These are phyloP conservation scores for Lapara coniferarum DNA, from an alignment of 2,888 invertebrate genomes.

Conservation along the genomic window DNA sequence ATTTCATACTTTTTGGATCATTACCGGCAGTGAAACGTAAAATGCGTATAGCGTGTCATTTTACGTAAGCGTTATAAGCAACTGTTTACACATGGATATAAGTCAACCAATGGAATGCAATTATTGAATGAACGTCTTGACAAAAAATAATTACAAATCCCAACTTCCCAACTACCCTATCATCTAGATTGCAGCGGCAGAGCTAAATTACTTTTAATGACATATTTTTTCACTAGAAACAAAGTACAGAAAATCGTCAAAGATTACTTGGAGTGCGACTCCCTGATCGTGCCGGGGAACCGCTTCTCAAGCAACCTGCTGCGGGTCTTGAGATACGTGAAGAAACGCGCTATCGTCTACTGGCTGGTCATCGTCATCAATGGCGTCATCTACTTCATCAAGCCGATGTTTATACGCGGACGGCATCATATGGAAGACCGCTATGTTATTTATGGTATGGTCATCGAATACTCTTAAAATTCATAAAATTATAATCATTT, in stretches of 20 bases:
- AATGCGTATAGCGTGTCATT: no score
- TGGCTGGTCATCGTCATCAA: conserved; percentile 52
- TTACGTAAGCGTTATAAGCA: no score
- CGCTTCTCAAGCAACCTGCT: conserved; percentile 49
- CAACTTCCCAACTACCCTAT: no score
- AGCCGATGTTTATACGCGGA: conserved; percentile 53
- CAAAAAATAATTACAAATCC: no score
- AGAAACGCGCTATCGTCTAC: conserved; percentile 52
- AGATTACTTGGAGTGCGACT: conserved; percentile 47
- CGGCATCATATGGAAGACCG: conserved; percentile 53
- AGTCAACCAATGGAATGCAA: no score
- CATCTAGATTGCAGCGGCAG: no score
- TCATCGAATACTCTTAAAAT: neutral
- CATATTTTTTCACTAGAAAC: conserved; percentile 14
- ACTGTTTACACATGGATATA: no score
- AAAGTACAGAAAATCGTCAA: conserved; percentile 36
- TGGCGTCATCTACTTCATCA: conserved; percentile 44
- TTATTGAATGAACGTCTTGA: no score
- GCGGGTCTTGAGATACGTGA: conserved; percentile 47
- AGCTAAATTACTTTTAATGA: no score
- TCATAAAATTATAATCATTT: no score
- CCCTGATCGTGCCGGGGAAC: conserved; percentile 39
- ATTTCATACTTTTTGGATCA: no score
- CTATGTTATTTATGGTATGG: conserved; percentile 49
- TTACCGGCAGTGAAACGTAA: no score